phyloP scores from a whole-genome alignment of 1,140 invertebrate genomes.

The Drosophila neocordata region DNA sequence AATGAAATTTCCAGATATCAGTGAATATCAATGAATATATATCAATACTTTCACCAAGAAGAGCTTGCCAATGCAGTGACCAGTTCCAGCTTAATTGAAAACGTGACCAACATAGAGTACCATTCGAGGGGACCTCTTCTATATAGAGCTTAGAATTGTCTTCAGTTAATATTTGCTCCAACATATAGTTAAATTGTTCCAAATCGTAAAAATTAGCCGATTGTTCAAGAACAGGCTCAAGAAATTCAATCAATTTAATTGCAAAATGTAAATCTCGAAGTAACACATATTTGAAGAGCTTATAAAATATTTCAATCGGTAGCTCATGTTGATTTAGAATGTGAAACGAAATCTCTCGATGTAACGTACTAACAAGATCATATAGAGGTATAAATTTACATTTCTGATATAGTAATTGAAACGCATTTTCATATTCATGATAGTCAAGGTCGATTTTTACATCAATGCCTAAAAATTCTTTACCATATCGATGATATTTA shows the following conservation, averaged over 20 bases:
- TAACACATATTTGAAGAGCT: constrained; percentile 50
- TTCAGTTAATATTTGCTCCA: constrained; percentile 13
- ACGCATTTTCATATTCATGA: background rate
- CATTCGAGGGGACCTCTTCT: background rate
- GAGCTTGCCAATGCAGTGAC: constrained; percentile 17
- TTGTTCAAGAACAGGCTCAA: constrained; percentile 39
- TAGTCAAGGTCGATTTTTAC: background rate
- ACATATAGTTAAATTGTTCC: constrained; percentile 15
- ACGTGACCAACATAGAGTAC: constrained; percentile 37
- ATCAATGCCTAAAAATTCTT: constrained; percentile 14
- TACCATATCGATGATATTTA: background rate
- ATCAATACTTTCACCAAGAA: constrained; percentile 18
- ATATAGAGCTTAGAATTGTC: constrained; percentile 27
- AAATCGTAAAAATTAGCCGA: constrained; percentile 9
- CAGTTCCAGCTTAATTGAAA: constrained; percentile 38
- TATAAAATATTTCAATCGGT: constrained; percentile 9
- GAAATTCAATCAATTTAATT: constrained; percentile 24
- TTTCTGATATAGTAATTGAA: constrained; percentile 1
- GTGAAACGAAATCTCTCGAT: constrained; percentile 20
- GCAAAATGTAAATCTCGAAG: constrained; percentile 39
- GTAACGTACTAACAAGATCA: constrained; percentile 5
- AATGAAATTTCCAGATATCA: constrained; percentile 49
- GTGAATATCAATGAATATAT: constrained; percentile 30
- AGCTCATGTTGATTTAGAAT: constrained; percentile 2
- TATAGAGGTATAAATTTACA: constrained; percentile 15